phyloP scores from a whole-genome alignment of 2,888 invertebrate genomes.

The Punctoribates punctum region DNA sequence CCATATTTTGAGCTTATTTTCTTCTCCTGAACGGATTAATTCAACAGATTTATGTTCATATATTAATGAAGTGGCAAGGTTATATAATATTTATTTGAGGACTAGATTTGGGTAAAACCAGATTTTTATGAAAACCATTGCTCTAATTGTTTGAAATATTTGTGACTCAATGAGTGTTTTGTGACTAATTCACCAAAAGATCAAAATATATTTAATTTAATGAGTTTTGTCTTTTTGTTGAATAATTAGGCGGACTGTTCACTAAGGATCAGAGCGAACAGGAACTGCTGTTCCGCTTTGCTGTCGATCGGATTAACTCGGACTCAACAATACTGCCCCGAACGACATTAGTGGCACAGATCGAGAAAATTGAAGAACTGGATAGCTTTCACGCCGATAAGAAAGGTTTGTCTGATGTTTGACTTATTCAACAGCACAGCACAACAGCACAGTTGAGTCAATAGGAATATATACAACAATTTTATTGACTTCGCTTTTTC shows the following conservation, averaged over 20 bases:
- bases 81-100: too few species aligned
- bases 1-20: neutral
- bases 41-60: too few species aligned
- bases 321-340: slow-evolving; percentile 69
- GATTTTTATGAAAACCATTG: too few species aligned
- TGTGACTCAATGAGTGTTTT: too few species aligned
- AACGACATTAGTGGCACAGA: slow-evolving; percentile 81
- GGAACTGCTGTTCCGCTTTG: slow-evolving; percentile 86
- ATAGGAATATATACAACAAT: too few species aligned
- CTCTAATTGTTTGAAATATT: too few species aligned
- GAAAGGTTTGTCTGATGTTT: slow-evolving; percentile 63
- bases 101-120: too few species aligned
- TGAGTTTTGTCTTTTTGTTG: neutral
- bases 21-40: too few species aligned
- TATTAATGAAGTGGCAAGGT: too few species aligned
- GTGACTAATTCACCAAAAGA: too few species aligned
- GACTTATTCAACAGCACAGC: neutral
- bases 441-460: too few species aligned
- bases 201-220: too few species aligned
- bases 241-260: slow-evolving; percentile 47
- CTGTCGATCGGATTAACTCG: slow-evolving; percentile 82
- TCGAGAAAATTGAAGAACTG: slow-evolving; percentile 81
- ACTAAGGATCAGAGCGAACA: slow-evolving; percentile 47
- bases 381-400: slow-evolving; percentile 93
- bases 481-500: neutral